Evolutionary conservation across 1,140 invertebrate species (phyloP), one percentile per base, ranked within the genome.

Genomic region (Drosophila fuyamai): DNA sequence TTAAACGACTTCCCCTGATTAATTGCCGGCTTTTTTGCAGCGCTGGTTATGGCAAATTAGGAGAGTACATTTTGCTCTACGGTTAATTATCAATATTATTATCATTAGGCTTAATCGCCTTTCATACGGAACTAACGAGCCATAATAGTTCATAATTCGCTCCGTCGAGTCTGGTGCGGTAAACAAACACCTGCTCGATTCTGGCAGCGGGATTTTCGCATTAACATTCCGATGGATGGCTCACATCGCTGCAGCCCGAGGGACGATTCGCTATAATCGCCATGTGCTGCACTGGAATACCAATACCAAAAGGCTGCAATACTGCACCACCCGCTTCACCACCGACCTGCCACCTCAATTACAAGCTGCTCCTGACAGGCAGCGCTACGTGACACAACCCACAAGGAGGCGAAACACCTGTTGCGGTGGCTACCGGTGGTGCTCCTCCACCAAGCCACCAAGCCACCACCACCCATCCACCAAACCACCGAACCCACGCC

Each of bases 311-410:
- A 76, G 79, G 65, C 61, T 76, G 47, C 43, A 77, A 43, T 32
- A 43, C 53, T 63, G 46, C 27, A 50, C 48, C 36, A 38, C 13
- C 38, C 40, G 32, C 14, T 29, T 3, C 10, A 23, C 44, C 44
- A 4, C 29, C 29, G 12, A 4, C 36, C 38, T 67, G 71, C 79
- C 79, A 82, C 82, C 83, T 81, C 82, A 86, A 86, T 86, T 88
- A 82, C 82, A 70, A 88, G 83, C 55, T 79, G 71, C 79, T 83
- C 58, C 70, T 82, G 79, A 86, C 79, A 73, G 58, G 18, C 57
- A 36, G 51, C 70, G 57, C 67, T 89, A 88, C 83, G 84, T 89
- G 84, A 83, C 77, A 78, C 62, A 76, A 71, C 74, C 79, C 70
- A 75, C 81, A 77, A 44, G 29, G 66, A 50, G 46, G 51, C 44